Percentiles rank a stretch among this genome's conserved stretches.
Evolutionary conservation across 2,797 vertebrate species (phyloP).

Genomic region (Lithobates sylvaticus): DNA sequence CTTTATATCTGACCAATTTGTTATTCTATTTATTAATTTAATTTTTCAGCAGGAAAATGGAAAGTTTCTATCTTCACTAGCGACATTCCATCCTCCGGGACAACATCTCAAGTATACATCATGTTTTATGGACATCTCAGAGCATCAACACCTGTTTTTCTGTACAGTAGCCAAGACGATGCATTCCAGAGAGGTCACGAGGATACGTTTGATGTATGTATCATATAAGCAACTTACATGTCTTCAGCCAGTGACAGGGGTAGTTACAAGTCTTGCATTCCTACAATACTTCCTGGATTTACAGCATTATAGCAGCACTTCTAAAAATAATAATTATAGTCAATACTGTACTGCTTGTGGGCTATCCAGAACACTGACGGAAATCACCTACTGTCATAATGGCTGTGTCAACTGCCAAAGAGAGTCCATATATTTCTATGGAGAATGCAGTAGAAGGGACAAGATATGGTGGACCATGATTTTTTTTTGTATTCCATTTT

Average conservation of each 20-base stretch:
- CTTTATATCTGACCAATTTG: too few relatives aligned
- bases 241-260: neutral
- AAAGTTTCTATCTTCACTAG: conserved; percentile 75
- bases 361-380: neutral
- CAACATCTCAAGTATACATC: conserved; percentile 78
- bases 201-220: conserved; percentile 78
- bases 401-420: too few relatives aligned
- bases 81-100: conserved; percentile 73
- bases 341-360: neutral
- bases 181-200: conserved; percentile 75
- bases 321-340: neutral
- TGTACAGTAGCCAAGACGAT: conserved; percentile 70
- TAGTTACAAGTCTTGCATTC: neutral
- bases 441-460: too few relatives aligned
- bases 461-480: too few relatives aligned
- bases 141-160: conserved; percentile 74
- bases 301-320: neutral
- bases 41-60: conserved; percentile 74
- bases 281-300: neutral
- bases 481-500: too few relatives aligned
- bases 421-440: too few relatives aligned
- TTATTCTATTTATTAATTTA: neutral
- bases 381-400: neutral
- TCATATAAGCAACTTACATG: neutral
- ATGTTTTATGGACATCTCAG: conserved; percentile 72